Base-by-base conservation (phyloP, 1,140 invertebrate species). In the Daktulosphaira vitifoliae region DNA sequence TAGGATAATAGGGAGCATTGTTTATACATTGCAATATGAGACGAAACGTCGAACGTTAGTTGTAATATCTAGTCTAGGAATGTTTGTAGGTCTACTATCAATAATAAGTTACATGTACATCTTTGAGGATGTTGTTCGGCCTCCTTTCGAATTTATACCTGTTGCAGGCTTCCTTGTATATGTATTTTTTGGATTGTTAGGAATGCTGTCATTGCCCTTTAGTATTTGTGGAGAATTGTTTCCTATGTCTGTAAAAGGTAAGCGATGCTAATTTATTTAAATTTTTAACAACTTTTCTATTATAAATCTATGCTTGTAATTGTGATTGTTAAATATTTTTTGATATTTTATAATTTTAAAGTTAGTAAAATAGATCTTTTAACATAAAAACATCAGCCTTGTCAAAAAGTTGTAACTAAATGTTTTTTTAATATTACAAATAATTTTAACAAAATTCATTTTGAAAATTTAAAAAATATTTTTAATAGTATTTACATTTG, bases 191-290 rank as follows among this genome's bases (percentile, higher is more conserved):
- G 84, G 82, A 22, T 86, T 86, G 83, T 77, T 85, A 16, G 56
- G 39, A 22, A 62, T 48, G 18, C 71, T 87, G 0, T 85, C 85
- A 22, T 73, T 88, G 6, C 85, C 85, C 0, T 87, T 84, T 84
- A 81, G 86, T 1, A 82, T 88, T 80, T 84, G 81, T 0, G 84
- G 84, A 0, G 85, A 88, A 71, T 68, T 87, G 13, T 87, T 86
- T 68, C 84, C 84, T 2, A 74, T 85, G 39, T 76, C 79, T 54
- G 82, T 84, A 18, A 75, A 85, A 68, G 83, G 84, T 62, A 18
- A 11, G 15, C 0, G 76, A 83, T 1, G 79, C 85, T 76, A 82
- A 81, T n/a, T n/a, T n/a, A n/a, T n/a, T n/a, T n/a, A n/a, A n/a
- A n/a, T n/a, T n/a, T n/a, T n/a, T n/a, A n/a, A n/a, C n/a, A n/a